phyloP scores from a whole-genome alignment of 2,797 vertebrate genomes.

The Heliangelus exortis region DNA sequence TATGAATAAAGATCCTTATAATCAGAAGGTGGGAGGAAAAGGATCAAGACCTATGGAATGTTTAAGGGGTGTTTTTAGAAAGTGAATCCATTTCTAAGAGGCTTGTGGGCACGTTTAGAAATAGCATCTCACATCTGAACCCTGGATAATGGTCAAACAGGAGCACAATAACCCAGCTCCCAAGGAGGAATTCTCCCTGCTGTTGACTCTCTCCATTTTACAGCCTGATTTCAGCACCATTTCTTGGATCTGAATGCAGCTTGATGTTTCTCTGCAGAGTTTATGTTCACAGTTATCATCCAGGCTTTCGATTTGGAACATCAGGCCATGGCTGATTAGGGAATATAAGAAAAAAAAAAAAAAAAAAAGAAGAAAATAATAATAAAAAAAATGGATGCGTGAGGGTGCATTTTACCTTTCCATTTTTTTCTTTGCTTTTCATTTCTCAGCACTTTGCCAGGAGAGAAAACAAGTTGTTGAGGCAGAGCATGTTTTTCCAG shows the following conservation, averaged over 20 bases:
- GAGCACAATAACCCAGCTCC: background rate
- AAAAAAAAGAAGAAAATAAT: too few relatives aligned
- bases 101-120: background rate
- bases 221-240: background rate
- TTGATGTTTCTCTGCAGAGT: background rate
- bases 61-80: background rate
- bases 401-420: background rate
- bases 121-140: background rate
- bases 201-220: background rate
- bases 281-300: background rate
- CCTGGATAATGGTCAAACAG: background rate
- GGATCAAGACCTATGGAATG: background rate
- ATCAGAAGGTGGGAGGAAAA: background rate
- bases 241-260: background rate
- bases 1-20: background rate
- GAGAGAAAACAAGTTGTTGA: background rate
- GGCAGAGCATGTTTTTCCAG: background rate
- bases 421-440: background rate
- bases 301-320: background rate
- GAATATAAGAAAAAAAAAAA: background rate
- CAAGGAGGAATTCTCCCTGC: background rate
- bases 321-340: background rate
- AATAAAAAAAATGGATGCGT: too few relatives aligned
- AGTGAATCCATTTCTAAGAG: background rate
- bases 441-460: background rate